Conservation (phyloP, 2,797 vertebrate species). For the Micrastur ruficollis region DNA sequence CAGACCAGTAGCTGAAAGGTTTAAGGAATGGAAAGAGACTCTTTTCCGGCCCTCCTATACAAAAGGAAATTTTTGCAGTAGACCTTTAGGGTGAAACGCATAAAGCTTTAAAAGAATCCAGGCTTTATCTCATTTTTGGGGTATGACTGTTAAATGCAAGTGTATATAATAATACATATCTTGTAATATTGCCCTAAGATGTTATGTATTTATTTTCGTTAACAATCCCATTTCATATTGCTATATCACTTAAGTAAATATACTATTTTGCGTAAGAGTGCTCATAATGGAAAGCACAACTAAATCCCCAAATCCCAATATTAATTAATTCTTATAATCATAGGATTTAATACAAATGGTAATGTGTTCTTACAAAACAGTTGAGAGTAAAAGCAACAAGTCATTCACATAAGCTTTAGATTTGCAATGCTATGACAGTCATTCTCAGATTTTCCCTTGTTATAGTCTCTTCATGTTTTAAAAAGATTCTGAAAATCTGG, state of each 20-base stretch:
- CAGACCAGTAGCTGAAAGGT: background rate
- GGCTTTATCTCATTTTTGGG: background rate
- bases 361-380: background rate
- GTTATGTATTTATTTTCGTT: background rate
- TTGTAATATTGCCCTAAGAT: background rate
- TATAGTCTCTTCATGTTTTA: background rate
- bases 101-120: background rate
- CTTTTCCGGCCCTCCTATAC: background rate
- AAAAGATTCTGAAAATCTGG: background rate
- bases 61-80: background rate
- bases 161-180: fast-evolving
- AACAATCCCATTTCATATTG: background rate
- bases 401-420: background rate
- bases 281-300: background rate
- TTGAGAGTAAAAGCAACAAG: background rate
- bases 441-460: background rate
- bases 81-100: background rate
- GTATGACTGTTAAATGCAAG: background rate
- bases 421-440: background rate
- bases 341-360: background rate
- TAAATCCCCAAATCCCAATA: background rate
- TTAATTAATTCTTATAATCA: background rate
- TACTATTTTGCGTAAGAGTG: fast-evolving
- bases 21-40: background rate
- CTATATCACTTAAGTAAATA: too few relatives aligned